Conservation (phyloP, 2,888 invertebrate genomes). For the Catocala sponsa region DNA sequence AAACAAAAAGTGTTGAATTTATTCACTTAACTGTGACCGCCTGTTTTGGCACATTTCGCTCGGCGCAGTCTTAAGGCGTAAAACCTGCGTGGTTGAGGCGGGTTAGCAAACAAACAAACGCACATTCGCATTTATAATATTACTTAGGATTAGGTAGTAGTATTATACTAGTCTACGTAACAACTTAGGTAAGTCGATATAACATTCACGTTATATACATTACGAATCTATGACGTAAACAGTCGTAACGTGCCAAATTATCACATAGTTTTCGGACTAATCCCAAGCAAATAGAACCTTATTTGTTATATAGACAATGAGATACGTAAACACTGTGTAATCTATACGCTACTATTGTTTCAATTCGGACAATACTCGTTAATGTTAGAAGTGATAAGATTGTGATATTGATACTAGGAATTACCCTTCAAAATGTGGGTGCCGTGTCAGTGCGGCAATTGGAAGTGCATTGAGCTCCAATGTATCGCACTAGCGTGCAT, state of each 20-base stretch:
- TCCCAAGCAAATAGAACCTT: constrained; percentile 56
- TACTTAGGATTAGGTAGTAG: not conserved
- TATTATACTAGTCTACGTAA: not conserved
- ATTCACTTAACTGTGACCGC: too few relatives aligned
- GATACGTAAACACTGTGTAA: constrained; percentile 36
- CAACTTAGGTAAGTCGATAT: not conserved
- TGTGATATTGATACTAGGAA: too few relatives aligned
- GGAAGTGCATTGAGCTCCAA: too few relatives aligned
- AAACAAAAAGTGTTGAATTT: too few relatives aligned
- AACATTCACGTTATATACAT: not conserved
- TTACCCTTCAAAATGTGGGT: too few relatives aligned
- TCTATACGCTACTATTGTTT: constrained; percentile 22
- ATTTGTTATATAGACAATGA: constrained; percentile 42
- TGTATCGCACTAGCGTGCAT: too few relatives aligned
- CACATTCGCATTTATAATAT: too few relatives aligned
- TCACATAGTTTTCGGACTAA: constrained; percentile 57
- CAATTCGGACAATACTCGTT: not conserved
- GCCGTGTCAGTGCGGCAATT: too few relatives aligned
- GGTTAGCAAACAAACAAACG: too few relatives aligned
- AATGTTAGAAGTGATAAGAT: not conserved
- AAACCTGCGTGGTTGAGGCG: too few relatives aligned
- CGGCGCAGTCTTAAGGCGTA: too few relatives aligned
- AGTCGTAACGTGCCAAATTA: constrained; percentile 56
- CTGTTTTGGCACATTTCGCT: too few relatives aligned
- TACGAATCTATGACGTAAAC: constrained; percentile 38